phyloP scores from a whole-genome alignment of 2,113 vertebrate species.

The Seriola rivoliana region DNA sequence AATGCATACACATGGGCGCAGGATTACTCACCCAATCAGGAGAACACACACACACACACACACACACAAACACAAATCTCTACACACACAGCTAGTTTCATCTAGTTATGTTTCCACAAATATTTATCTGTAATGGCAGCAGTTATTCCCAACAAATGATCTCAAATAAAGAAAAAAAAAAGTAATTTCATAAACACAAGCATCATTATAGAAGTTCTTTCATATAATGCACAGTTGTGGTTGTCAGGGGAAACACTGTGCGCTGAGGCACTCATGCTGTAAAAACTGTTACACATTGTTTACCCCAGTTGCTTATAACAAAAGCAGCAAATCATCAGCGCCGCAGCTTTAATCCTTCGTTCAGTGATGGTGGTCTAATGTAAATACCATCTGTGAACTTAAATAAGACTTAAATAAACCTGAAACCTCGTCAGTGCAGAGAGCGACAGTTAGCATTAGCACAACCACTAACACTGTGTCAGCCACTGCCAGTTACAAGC shows the following conservation, averaged over 20 bases:
- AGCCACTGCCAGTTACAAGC: no score
- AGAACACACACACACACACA: conserved; percentile 29
- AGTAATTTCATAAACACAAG: not conserved
- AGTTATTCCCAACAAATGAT: not conserved
- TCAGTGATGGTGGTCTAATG: no score
- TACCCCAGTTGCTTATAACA: not conserved
- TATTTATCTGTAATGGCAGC: not conserved
- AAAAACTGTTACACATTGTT: not conserved
- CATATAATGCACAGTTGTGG: not conserved
- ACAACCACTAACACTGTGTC: no score
- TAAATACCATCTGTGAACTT: no score
- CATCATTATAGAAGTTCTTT: not conserved
- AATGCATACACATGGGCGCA: conserved; percentile 72
- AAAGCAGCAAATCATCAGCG: not conserved
- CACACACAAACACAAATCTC: not conserved
- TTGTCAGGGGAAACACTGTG: not conserved
- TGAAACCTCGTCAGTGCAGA: no score
- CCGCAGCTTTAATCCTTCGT: not conserved
- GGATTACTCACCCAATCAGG: conserved; percentile 41
- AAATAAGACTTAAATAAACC: no score
- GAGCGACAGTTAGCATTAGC: no score
- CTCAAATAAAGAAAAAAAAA: not conserved
- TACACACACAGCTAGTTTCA: conserved; percentile 2
- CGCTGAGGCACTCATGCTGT: no score
- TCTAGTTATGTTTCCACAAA: not conserved